Evolutionary conservation across 2,888 invertebrate genomes (phyloP), one percentile per base, ranked within the genome.

Genomic region (Baronia brevicornis): DNA sequence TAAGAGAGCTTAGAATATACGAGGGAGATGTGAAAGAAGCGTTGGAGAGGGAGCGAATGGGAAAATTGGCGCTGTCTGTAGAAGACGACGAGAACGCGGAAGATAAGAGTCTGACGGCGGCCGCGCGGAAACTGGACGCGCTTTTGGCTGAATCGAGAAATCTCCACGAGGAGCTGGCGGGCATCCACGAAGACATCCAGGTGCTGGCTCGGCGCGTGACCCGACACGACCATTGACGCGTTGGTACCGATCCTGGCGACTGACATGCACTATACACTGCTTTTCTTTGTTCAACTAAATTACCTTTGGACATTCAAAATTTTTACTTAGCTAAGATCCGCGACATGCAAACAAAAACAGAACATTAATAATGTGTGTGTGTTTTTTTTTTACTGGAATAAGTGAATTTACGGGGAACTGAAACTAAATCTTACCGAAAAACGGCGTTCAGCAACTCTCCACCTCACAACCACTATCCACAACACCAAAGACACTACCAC

Each of bases 171-270:
- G 77, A 82, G 66, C 62, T 85, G 56, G 74, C 77, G 5, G 78
- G 65, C 54, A 84, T 84, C 55, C 78, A 80, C 48, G 66, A 71
- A 39, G 84, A 84, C 71, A 72, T 85, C 62, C 84, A 85, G 79
- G 85, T 85, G 82, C 82, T 84, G 68, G 77, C 71, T 43, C 67
- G 69, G 51, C 82, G 82, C 65, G 63, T 69, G 60, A 54, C 69
- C 41, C 67, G 68, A 64, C 60, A 61, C 48, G 64, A 67, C 56
- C 55, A 60, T 59, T 78, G 74, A 77, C 70, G 71, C 72, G 78
- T 75, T 70, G 67, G 79, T 77, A 77, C 73, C 64, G 54, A 58
- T 54, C 17, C 54, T 53, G 46, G 46, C 54, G 52, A 27, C 36
- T 31, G n/a, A 48, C 48, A 48, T 47, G 43, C 48, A 39, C 46